phyloP scores from a whole-genome alignment of 2,797 vertebrate genomes.

The Aplochiton taeniatus region DNA sequence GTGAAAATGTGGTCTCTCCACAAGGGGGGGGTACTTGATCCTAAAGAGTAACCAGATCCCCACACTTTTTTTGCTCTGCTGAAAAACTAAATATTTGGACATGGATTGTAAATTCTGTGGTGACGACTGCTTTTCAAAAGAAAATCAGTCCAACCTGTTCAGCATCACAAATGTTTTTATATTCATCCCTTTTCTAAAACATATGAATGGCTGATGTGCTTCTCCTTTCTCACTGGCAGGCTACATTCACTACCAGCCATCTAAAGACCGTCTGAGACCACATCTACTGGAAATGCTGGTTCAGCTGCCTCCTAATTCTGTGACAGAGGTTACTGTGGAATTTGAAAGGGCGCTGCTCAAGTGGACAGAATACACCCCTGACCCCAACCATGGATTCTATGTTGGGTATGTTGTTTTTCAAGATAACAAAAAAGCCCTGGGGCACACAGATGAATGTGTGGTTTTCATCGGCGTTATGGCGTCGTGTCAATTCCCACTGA shows the following conservation, averaged over 20 bases:
- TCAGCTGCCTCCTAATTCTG: constrained; percentile 92
- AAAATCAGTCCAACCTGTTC: too few relatives aligned
- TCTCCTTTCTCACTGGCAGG: constrained; percentile 66
- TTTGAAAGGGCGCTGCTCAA: constrained; percentile 95
- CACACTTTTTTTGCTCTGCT: too few relatives aligned
- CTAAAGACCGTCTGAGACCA: constrained; percentile 88
- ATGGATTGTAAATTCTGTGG: too few relatives aligned
- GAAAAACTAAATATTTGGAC: too few relatives aligned
- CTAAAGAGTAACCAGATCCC: too few relatives aligned
- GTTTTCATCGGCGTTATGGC: neutral
- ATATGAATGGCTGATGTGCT: neutral
- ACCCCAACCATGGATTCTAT: constrained; percentile 97
- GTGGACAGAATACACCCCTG: constrained; percentile 97
- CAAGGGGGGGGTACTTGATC: too few relatives aligned
- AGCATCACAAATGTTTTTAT: too few relatives aligned
- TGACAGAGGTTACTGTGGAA: constrained; percentile 94
- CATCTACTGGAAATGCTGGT: constrained; percentile 97
- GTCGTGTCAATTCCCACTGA: too few relatives aligned
- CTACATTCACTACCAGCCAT: constrained; percentile 95
- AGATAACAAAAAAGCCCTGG: neutral
- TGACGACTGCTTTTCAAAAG: too few relatives aligned
- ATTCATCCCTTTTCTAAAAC: neutral
- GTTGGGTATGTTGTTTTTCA: constrained; percentile 75
- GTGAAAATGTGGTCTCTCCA: too few relatives aligned
- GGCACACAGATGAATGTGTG: neutral